Percentiles rank a stretch among this genome's conserved stretches.
Conservation (phyloP, 2,797 vertebrate species). For the Xerus rutilus region DNA sequence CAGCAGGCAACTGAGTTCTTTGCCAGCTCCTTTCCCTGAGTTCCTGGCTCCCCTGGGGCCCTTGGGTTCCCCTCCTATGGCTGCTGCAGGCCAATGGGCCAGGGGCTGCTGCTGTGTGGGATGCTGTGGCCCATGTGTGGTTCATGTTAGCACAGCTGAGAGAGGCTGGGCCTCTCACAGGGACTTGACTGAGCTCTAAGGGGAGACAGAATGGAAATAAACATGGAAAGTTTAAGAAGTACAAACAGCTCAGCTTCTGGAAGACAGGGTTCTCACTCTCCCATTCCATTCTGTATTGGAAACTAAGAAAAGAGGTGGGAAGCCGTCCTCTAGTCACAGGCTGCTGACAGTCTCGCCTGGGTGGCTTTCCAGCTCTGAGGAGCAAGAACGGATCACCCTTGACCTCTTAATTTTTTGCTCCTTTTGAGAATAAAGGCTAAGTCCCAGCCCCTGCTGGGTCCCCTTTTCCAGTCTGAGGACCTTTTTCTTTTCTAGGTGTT, state of each 20-base stretch:
- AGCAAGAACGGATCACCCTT: not conserved
- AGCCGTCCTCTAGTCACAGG: too few species aligned
- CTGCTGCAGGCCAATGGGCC: not conserved
- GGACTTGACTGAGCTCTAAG: not conserved
- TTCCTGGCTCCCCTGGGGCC: rapidly evolving
- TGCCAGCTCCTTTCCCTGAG: not conserved
- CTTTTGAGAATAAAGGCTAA: not conserved
- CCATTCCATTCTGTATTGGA: not conserved
- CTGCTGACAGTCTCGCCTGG: not conserved
- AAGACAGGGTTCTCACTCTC: not conserved
- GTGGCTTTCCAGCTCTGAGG: not conserved
- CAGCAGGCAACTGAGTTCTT: rapidly evolving
- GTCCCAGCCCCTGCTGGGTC: not conserved
- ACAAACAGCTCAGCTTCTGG: conserved; percentile 31
- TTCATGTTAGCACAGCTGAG: conserved; percentile 73
- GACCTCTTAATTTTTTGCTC: not conserved
- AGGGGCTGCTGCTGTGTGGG: not conserved
- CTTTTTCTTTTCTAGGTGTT: not conserved
- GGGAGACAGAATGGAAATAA: conserved; percentile 36
- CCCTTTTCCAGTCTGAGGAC: not conserved
- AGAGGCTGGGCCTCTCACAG: not conserved
- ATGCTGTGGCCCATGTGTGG: not conserved
- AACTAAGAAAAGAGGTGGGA: not conserved
- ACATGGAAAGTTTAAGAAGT: conserved; percentile 12
- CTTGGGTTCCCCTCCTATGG: not conserved